Evolutionary conservation across 2,888 invertebrate species (phyloP).

Genomic region (Drosophila crucigera): DNA sequence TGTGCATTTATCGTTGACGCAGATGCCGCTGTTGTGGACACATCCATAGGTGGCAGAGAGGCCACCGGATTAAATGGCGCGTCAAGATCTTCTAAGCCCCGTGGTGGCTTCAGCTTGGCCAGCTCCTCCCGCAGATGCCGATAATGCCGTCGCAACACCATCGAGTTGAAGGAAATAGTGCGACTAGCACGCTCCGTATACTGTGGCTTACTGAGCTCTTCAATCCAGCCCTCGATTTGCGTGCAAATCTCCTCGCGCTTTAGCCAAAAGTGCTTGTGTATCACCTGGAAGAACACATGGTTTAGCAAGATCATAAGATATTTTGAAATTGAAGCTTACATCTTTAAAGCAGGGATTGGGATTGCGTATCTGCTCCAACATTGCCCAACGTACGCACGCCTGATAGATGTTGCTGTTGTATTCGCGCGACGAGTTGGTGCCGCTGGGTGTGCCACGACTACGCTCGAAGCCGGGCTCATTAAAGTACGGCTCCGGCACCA

Average conservation of each 20-base stretch:
- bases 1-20: conserved; percentile 51
- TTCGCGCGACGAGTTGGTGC: conserved; percentile 95
- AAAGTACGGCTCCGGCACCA: conserved; percentile 97
- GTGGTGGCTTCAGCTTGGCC: conserved; percentile 92
- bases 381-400: conserved; percentile 97
- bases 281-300: conserved; percentile 87
- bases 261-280: conserved; percentile 97
- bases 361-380: conserved; percentile 96
- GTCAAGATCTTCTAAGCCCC: conserved; percentile 90
- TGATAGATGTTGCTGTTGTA: conserved; percentile 98
- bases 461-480: conserved; percentile 98
- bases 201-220: conserved; percentile 92
- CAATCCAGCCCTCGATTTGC: conserved; percentile 96
- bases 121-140: conserved; percentile 94
- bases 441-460: conserved; percentile 94
- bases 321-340: conserved; percentile 85
- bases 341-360: conserved; percentile 97
- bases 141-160: conserved; percentile 92
- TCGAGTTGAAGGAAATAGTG: conserved; percentile 91
- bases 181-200: conserved; percentile 92
- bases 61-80: conserved; percentile 86
- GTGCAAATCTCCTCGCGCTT: conserved; percentile 95
- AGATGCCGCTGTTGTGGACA: conserved; percentile 57
- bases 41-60: conserved; percentile 79
- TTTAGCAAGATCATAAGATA: background rate